Conservation (phyloP, 2,888 invertebrate species). For the Isotomurus palustris region DNA sequence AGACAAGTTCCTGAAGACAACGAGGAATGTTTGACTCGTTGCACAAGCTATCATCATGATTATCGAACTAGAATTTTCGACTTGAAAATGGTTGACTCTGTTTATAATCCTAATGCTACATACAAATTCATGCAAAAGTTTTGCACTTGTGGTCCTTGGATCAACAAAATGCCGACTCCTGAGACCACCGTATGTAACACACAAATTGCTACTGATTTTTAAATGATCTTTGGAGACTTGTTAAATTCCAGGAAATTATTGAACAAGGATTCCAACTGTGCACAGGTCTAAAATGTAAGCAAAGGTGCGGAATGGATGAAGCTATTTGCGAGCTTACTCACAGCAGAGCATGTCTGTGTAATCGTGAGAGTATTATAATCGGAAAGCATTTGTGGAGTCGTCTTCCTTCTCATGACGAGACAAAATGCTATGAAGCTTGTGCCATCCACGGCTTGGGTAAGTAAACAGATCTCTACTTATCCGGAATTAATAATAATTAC, state of each 20-base stretch:
- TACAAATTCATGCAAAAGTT: slow-evolving; percentile 28
- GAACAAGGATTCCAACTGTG: slow-evolving; percentile 31
- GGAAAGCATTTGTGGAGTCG: slow-evolving; percentile 30
- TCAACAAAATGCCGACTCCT: background rate
- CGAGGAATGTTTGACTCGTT: slow-evolving; percentile 19
- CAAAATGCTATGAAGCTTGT: slow-evolving; percentile 24
- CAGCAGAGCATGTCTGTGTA: slow-evolving; percentile 29
- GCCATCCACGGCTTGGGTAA: background rate
- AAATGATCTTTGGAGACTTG: background rate
- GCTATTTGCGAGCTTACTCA: slow-evolving; percentile 28
- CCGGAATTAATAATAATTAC: background rate
- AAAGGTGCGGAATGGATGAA: slow-evolving; percentile 28
- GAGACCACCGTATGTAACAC: too few relatives aligned
- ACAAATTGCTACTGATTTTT: too few relatives aligned
- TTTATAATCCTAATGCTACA: background rate
- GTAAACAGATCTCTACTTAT: background rate
- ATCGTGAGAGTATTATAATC: slow-evolving; percentile 25
- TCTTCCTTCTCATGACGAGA: slow-evolving; percentile 19
- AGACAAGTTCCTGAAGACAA: slow-evolving; percentile 19
- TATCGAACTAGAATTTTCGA: slow-evolving; percentile 23
- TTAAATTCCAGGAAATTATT: slow-evolving; percentile 13
- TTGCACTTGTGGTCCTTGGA: slow-evolving; percentile 9
- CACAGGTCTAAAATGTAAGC: slow-evolving; percentile 32
- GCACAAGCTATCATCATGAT: slow-evolving; percentile 28
- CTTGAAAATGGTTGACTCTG: background rate